Conservation (phyloP, 2,797 vertebrate species). For the Lepilemur septentrionalis region DNA sequence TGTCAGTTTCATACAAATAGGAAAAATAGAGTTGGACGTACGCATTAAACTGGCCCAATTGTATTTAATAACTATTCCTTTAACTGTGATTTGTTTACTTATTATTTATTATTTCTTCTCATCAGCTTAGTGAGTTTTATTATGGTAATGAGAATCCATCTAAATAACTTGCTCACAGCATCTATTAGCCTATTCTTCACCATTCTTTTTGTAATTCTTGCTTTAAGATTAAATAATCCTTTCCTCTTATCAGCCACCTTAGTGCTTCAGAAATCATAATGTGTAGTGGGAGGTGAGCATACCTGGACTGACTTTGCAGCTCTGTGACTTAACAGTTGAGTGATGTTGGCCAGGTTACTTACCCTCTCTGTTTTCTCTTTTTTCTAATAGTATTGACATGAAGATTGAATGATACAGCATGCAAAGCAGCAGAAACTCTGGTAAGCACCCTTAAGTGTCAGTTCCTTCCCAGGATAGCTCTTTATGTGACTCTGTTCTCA, state of each 20-base stretch:
- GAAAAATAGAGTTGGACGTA: neutral
- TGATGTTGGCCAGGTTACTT: neutral
- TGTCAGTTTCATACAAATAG: slow-evolving; percentile 22
- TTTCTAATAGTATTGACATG: neutral
- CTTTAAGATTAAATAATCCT: neutral
- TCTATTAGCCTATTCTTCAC: neutral
- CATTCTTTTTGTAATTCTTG: neutral
- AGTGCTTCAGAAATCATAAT: neutral
- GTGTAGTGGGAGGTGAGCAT: neutral
- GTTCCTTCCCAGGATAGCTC: neutral
- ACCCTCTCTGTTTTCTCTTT: neutral
- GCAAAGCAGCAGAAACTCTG: neutral
- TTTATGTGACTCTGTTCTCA: neutral
- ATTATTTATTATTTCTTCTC: neutral
- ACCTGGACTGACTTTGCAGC: neutral
- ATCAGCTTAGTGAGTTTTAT: neutral
- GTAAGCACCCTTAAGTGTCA: neutral
- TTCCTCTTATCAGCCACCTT: neutral
- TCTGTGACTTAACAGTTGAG: neutral
- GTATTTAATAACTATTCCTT: neutral
- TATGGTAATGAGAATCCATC: neutral
- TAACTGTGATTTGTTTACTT: neutral
- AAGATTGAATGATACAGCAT: neutral
- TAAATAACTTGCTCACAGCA: neutral
- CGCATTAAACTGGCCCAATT: neutral